These are phyloP conservation scores for Colaptes auratus DNA, from an alignment of 2,113 vertebrate genomes.

Conservation along the genomic window DNA sequence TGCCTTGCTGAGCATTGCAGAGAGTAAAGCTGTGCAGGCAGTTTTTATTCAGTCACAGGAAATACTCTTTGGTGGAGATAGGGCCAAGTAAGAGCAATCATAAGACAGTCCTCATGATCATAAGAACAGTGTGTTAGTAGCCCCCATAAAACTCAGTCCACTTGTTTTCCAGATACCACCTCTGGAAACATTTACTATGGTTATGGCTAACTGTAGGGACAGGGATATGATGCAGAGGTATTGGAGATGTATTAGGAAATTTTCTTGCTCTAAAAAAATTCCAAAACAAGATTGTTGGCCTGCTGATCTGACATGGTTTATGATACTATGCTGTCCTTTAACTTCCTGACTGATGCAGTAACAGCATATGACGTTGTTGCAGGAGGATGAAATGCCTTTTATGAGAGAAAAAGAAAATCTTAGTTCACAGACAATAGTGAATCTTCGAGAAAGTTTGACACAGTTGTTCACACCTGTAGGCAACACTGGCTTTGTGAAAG, in stretches of 20 bases:
- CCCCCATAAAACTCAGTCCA: background rate
- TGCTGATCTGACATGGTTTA: background rate
- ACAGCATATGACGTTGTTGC: background rate
- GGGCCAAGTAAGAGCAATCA: background rate
- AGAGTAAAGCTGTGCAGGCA: background rate
- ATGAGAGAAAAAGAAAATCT: background rate
- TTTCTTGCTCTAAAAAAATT: background rate
- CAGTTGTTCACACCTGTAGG: background rate
- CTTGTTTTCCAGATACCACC: background rate
- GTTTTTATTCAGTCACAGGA: background rate
- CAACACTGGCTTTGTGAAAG: background rate
- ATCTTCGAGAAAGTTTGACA: background rate
- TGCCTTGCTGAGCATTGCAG: background rate
- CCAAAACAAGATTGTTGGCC: background rate
- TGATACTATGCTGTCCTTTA: background rate
- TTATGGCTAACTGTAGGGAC: background rate
- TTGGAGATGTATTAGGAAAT: background rate
- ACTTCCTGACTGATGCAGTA: background rate
- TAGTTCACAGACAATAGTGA: rapidly evolving
- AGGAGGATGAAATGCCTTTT: background rate
- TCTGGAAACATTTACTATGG: background rate
- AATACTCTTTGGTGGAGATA: background rate
- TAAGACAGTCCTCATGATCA: background rate
- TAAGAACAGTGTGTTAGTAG: background rate
- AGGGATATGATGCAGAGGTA: background rate